Conservation (phyloP, 92 coral and sea anemone genomes). For the Porites divaricata region DNA sequence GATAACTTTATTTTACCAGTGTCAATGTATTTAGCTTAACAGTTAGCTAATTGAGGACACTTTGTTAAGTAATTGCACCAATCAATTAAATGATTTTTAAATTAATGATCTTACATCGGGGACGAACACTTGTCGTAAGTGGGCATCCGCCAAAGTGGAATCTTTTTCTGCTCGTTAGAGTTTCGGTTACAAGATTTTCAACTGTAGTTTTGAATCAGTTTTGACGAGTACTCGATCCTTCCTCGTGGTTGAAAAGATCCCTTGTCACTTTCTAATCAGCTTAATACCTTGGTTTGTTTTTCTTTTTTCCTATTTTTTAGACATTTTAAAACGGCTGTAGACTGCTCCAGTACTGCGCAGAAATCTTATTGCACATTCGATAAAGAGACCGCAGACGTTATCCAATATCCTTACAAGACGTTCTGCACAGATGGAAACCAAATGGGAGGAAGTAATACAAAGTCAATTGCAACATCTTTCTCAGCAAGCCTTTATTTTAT, state of each 20-base stretch:
- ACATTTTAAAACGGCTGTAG: slow-evolving; percentile 9
- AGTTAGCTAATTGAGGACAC: too few relatives aligned
- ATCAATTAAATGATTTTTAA: too few relatives aligned
- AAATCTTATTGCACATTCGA: slow-evolving; percentile 12
- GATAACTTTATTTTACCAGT: too few relatives aligned
- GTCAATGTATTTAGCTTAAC: too few relatives aligned
- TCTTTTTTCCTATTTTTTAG: slow-evolving; percentile 1
- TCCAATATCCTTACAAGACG: neutral
- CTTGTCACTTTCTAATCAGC: neutral
- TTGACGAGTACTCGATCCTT: neutral
- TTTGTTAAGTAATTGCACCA: too few relatives aligned
- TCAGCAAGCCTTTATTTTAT: neutral
- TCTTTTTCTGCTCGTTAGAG: too few relatives aligned
- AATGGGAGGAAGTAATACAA: neutral
- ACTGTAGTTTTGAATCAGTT: neutral
- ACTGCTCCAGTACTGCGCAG: slow-evolving; percentile 32
- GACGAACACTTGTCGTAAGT: too few relatives aligned
- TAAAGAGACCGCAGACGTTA: neutral
- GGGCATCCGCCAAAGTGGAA: too few relatives aligned
- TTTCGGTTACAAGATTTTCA: neutral
- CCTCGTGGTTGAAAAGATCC: neutral
- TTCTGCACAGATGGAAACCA: neutral
- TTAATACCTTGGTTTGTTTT: neutral
- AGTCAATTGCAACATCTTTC: neutral
- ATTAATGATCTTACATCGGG: too few relatives aligned